Conservation (phyloP, 1,140 invertebrate species). For the Lamellibrachia luymesi region DNA sequence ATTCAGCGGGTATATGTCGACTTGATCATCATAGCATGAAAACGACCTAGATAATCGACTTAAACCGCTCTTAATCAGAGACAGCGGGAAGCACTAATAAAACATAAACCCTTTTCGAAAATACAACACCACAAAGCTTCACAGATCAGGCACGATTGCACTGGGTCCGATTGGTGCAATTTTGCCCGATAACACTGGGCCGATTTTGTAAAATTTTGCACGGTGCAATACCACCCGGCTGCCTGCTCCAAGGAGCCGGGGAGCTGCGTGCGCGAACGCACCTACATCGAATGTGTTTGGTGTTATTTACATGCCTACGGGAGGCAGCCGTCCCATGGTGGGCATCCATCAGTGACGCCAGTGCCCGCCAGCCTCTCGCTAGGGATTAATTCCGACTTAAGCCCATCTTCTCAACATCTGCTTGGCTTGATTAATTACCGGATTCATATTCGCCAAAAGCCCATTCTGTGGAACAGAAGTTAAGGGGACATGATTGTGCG, state of each 20-base stretch:
- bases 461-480: background rate
- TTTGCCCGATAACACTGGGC: no score
- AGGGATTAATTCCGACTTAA: background rate
- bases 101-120: no score
- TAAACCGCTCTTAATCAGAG: background rate
- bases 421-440: conserved; percentile 4
- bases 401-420: background rate
- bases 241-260: background rate
- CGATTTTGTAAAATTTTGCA: background rate
- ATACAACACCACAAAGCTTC: no score
- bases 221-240: background rate
- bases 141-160: no score
- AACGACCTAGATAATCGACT: background rate
- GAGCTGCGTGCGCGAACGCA: background rate
- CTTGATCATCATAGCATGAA: background rate
- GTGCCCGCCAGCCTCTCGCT: background rate
- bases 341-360: background rate
- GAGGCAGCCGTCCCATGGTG: background rate
- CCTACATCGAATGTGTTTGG: background rate
- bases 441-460: background rate
- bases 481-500: background rate
- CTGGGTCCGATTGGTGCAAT: background rate
- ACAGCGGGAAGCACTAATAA: background rate
- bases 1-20: background rate
- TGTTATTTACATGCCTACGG: background rate